Percentiles rank a stretch among this genome's conserved stretches.
Conservation (phyloP, 1,140 invertebrate species). For the Drosophila navojoa region DNA sequence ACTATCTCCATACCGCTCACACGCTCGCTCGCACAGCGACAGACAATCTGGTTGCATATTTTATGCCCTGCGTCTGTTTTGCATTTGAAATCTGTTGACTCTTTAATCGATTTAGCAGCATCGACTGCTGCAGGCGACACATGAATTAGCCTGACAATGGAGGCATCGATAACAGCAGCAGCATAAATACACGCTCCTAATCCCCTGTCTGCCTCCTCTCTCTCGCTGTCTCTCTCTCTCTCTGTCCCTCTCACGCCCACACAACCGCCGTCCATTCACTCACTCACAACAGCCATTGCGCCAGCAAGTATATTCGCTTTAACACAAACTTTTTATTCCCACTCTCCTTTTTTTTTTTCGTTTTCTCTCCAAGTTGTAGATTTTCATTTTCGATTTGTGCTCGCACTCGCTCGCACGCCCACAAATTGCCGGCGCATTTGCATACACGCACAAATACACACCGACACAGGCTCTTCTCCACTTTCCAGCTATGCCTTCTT, state of each 20-base stretch:
- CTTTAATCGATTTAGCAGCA: conserved; percentile 75
- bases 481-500: neutral
- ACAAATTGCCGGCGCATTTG: conserved; percentile 57
- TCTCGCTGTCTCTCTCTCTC: too few relatives aligned
- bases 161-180: conserved; percentile 50
- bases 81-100: conserved; percentile 62
- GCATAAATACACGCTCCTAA: conserved; percentile 9
- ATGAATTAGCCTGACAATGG: conserved; percentile 78
- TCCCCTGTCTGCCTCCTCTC: neutral
- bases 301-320: conserved; percentile 34
- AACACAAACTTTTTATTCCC: conserved; percentile 26
- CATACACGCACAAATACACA: conserved; percentile 44
- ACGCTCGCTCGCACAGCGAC: neutral
- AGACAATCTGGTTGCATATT: conserved; percentile 35
- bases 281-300: neutral
- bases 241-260: neutral
- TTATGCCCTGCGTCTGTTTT: conserved; percentile 28
- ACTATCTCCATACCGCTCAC: too few relatives aligned
- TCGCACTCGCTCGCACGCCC: conserved; percentile 1
- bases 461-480: neutral
- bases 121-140: conserved; percentile 72
- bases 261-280: too few relatives aligned
- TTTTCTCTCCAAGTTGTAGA: conserved; percentile 66
- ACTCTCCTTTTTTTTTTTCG: conserved; percentile 14
- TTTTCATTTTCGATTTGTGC: conserved; percentile 70